phyloP scores from a whole-genome alignment of 2,113 vertebrate species.

The Fregetta grallaria region DNA sequence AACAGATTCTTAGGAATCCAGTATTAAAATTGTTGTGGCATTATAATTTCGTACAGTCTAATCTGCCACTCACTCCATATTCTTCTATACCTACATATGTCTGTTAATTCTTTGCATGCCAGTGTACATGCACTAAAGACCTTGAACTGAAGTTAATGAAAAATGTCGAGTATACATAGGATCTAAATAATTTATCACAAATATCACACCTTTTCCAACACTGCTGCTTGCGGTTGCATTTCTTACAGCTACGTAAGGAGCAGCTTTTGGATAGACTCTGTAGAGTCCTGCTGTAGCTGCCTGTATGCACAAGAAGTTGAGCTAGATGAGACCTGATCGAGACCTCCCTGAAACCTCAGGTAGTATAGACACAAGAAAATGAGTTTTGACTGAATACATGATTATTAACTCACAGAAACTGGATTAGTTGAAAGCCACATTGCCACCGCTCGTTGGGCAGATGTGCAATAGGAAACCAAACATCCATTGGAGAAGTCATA shows the following conservation, averaged over 20 bases:
- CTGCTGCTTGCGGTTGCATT: neutral
- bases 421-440: neutral
- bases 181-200: neutral
- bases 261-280: neutral
- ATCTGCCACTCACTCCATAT: neutral
- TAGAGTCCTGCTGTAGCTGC: neutral
- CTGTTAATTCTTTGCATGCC: neutral
- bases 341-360: neutral
- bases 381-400: neutral
- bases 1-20: neutral
- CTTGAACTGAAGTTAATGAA: neutral
- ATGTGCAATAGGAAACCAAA: neutral
- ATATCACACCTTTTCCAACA: neutral
- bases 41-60: neutral
- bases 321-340: neutral
- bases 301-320: neutral
- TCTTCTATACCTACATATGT: neutral
- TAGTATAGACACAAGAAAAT: neutral
- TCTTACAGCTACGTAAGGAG: neutral
- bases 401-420: neutral
- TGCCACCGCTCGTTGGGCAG: fast-evolving
- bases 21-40: neutral
- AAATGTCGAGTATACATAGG: neutral
- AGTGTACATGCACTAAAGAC: neutral
- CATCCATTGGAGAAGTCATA: neutral